phyloP scores from a whole-genome alignment of 2,797 vertebrate genomes.

The Lepus townsendii region DNA sequence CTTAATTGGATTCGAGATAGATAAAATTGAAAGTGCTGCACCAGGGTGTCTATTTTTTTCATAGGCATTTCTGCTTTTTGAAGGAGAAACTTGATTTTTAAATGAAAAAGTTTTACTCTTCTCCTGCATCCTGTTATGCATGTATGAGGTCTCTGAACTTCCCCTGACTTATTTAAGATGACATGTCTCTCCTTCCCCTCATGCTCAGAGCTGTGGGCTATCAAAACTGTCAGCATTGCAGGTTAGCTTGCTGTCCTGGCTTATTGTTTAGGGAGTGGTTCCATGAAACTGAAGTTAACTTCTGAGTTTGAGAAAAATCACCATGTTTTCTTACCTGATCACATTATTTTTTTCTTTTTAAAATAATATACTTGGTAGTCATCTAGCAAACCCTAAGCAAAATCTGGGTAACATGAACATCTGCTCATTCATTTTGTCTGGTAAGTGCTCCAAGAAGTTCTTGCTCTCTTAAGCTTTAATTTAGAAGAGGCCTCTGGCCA shows the following conservation, averaged over 20 bases:
- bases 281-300: neutral
- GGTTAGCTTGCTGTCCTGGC: neutral
- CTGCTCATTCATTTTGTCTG: slow-evolving; percentile 43
- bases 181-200: accelerated
- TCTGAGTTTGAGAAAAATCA: neutral
- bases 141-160: neutral
- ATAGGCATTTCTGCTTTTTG: neutral
- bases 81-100: neutral
- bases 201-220: neutral
- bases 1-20: neutral
- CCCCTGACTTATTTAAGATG: neutral
- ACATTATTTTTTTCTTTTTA: neutral
- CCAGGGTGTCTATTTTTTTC: neutral
- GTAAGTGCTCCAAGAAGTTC: neutral
- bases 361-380: neutral
- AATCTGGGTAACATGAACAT: neutral
- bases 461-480: neutral
- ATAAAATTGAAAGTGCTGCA: neutral
- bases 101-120: neutral
- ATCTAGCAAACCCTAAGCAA: neutral
- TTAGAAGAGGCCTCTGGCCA: neutral
- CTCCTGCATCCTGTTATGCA: neutral
- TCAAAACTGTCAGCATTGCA: accelerated
- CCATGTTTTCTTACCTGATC: neutral
- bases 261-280: neutral